Base-by-base conservation (phyloP, 2,888 invertebrate genomes). In the Chirona hameri region DNA sequence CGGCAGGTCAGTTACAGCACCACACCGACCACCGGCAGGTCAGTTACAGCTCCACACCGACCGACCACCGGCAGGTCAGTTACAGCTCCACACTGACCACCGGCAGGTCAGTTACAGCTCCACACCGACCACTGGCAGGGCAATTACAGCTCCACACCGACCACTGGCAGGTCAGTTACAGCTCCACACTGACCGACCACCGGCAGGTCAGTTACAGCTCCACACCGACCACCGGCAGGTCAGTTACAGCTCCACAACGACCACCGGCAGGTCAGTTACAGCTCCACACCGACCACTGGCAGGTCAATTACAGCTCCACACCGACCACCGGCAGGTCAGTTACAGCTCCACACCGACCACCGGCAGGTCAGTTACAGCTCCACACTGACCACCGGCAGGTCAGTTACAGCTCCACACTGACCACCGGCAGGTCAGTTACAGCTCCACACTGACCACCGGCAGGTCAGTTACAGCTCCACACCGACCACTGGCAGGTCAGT, bases 161-260 rank as follows among this genome's bases (percentile, higher is more conserved):
- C 79, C 86, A 87, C 85, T 87, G 96, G 87, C 89, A 96, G 76
- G n/a, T n/a, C n/a, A n/a, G n/a, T n/a, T n/a, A n/a, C n/a, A 46
- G 60, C 72, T 82, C 83, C n/a, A 79, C 82, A 57, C 57, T n/a
- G n/a, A n/a, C n/a, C 55, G 39, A 82, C 65, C 80, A 57, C 84
- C 84, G 27, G 83, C 84, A 3, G 83, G 84, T 29, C 83, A 46
- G 76, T 39, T 39, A 39, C 39, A 39, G 39, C 39, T 2, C 39
- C 39, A 39, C 39, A 39, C 39, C 7, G 39, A 39, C 39, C 39
- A 39, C 39, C 7, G 39, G n/a, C n/a, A n/a, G n/a, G 39, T 39
- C 39, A 39, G 39, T 39, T 39, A 39, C 39, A 39, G 39, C 39
- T 39, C 39, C 39, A 39, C 39, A 39, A 2, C 39, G 52, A 82